Evolutionary conservation across 2,113 vertebrate species (phyloP).

Genomic region (Riparia riparia): DNA sequence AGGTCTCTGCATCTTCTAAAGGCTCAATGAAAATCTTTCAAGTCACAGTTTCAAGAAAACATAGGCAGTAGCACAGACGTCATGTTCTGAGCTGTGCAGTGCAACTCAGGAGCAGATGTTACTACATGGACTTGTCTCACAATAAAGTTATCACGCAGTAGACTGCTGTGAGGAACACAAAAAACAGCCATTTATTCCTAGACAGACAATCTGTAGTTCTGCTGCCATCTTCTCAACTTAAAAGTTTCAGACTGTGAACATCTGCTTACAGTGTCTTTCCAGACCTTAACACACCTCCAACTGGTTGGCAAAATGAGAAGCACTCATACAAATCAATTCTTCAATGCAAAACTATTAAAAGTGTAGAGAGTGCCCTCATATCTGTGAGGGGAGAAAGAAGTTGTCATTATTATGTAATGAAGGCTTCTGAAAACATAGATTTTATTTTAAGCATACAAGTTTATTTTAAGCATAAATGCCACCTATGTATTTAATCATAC

Average conservation of each 20-base stretch:
- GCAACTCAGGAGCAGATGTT: neutral
- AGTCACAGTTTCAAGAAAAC: neutral
- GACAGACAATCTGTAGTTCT: neutral
- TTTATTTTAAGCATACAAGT: neutral
- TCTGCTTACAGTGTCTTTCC: neutral
- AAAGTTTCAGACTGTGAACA: neutral
- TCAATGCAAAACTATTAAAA: neutral
- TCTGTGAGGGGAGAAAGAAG: too few species aligned
- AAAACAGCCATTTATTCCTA: neutral
- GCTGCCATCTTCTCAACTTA: neutral
- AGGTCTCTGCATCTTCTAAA: neutral
- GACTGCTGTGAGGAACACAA: neutral
- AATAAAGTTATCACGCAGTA: neutral
- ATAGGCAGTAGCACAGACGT: neutral
- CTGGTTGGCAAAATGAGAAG: neutral
- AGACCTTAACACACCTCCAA: neutral
- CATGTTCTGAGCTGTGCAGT: neutral
- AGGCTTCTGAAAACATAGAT: neutral
- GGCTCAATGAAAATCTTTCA: neutral
- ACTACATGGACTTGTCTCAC: neutral
- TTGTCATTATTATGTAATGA: neutral
- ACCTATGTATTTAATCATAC: neutral
- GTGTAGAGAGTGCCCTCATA: neutral
- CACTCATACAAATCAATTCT: neutral
- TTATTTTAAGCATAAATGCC: neutral